Conservation (phyloP, 2,888 invertebrate species). For the Didymodactylos carnosus region DNA sequence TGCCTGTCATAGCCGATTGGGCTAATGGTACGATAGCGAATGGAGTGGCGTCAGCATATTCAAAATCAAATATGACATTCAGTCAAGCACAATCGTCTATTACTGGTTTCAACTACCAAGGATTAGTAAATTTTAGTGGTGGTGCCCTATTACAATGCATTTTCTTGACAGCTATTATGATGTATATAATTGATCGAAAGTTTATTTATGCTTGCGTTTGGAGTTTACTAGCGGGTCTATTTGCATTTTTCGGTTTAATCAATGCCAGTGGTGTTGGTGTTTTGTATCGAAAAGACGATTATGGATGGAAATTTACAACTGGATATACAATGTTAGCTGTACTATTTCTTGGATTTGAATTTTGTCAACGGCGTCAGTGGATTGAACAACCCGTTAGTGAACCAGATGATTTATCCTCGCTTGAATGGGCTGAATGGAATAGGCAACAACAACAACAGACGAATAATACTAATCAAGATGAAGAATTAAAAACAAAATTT, state of each 20-base stretch:
- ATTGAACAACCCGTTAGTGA: background rate
- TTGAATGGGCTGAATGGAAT: background rate
- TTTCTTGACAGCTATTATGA: background rate
- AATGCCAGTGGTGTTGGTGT: background rate
- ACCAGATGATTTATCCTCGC: background rate
- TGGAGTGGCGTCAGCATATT: background rate
- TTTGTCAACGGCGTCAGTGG: background rate
- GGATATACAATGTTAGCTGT: background rate
- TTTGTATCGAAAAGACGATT: background rate
- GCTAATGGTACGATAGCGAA: background rate
- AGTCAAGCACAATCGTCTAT: background rate
- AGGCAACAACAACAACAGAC: too few relatives aligned
- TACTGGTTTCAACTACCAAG: background rate
- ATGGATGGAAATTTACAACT: background rate
- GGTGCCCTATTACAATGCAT: background rate
- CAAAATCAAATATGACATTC: background rate
- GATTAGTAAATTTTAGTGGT: background rate
- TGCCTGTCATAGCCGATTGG: background rate
- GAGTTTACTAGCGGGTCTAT: background rate
- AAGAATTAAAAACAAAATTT: too few relatives aligned
- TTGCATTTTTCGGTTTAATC: background rate
- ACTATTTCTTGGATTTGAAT: background rate
- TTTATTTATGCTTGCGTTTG: background rate
- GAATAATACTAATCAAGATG: too few relatives aligned
- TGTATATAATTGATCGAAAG: background rate